Percentiles rank a stretch among this genome's conserved stretches.
Evolutionary conservation across 23 tunicate species (phyloP).

Genomic region (Botrylloides violaceus): DNA sequence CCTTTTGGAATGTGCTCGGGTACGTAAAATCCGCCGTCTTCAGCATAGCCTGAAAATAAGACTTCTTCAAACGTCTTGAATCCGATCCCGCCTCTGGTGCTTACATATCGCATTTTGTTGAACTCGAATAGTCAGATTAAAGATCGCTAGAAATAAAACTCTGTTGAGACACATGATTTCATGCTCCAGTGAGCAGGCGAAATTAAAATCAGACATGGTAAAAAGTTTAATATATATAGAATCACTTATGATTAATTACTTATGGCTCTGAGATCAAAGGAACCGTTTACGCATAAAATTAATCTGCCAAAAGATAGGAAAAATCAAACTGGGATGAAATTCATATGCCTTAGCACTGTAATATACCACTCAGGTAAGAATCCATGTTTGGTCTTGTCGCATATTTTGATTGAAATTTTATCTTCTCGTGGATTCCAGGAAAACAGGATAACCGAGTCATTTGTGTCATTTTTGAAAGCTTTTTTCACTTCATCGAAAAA

Average conservation of each 20-base stretch:
- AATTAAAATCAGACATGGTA: too few relatives aligned
- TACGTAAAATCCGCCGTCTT: slow-evolving; percentile 64
- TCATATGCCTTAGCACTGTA: background rate
- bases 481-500: slow-evolving; percentile 12
- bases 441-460: background rate
- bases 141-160: too few relatives aligned
- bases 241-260: too few relatives aligned
- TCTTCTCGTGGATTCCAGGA: slow-evolving; percentile 10
- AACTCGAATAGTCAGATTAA: too few relatives aligned
- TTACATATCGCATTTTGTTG: slow-evolving; percentile 47
- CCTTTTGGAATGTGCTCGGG: slow-evolving; percentile 61
- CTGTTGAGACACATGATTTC: too few relatives aligned
- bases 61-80: slow-evolving; percentile 45
- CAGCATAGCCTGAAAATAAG: slow-evolving; percentile 40
- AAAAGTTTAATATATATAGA: too few relatives aligned
- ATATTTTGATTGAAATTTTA: background rate
- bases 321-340: too few relatives aligned
- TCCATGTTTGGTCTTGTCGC: background rate
- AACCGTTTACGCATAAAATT: too few relatives aligned
- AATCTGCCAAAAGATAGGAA: too few relatives aligned
- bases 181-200: too few relatives aligned
- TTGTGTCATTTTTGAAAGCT: background rate
- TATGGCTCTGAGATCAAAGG: too few relatives aligned
- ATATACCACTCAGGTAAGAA: slow-evolving; percentile 20
- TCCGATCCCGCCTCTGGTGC: slow-evolving; percentile 36